A percentile compares a stretch with the other conserved stretches of the same genome.
These are phyloP conservation scores for Phlogophora meticulosa DNA, from an alignment of 2,888 invertebrate genomes.

Conservation along the genomic window DNA sequence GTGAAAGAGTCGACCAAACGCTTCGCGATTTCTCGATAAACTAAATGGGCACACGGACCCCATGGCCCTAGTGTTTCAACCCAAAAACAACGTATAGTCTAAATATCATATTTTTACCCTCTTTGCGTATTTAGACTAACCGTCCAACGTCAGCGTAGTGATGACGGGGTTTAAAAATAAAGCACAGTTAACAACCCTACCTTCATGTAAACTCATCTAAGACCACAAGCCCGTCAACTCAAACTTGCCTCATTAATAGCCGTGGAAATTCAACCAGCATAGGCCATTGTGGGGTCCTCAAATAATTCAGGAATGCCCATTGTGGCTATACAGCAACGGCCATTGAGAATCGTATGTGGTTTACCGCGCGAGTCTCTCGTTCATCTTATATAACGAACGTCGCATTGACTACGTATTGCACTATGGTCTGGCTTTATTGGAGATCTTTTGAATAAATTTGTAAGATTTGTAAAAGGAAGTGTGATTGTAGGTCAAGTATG, in stretches of 20 bases:
- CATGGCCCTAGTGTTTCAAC: too few species aligned
- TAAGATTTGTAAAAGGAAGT: background rate
- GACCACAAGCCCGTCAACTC: background rate
- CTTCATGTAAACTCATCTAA: background rate
- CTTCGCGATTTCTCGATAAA: too few species aligned
- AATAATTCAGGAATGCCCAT: constrained; percentile 39
- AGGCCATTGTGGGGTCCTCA: constrained; percentile 9
- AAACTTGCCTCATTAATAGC: background rate
- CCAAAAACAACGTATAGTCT: too few species aligned
- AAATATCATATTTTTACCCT: too few species aligned
- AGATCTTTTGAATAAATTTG: constrained; percentile 40
- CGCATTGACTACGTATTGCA: constrained; percentile 33
- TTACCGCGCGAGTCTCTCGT: constrained; percentile 11
- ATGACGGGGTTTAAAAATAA: too few species aligned
- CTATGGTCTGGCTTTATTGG: constrained; percentile 34
- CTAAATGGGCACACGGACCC: too few species aligned
- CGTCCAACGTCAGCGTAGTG: too few species aligned
- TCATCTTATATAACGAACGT: constrained; percentile 32
- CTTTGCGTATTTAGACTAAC: too few species aligned
- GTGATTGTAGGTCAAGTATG: background rate
- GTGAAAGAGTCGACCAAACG: too few species aligned
- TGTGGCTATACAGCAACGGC: constrained; percentile 15
- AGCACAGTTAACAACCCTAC: too few species aligned
- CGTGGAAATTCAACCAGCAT: constrained; percentile 7
- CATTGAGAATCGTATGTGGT: constrained; percentile 36